Percentiles rank a stretch among this genome's conserved stretches.
Conservation (phyloP, 2,797 vertebrate genomes). For the Trachops cirrhosus region DNA sequence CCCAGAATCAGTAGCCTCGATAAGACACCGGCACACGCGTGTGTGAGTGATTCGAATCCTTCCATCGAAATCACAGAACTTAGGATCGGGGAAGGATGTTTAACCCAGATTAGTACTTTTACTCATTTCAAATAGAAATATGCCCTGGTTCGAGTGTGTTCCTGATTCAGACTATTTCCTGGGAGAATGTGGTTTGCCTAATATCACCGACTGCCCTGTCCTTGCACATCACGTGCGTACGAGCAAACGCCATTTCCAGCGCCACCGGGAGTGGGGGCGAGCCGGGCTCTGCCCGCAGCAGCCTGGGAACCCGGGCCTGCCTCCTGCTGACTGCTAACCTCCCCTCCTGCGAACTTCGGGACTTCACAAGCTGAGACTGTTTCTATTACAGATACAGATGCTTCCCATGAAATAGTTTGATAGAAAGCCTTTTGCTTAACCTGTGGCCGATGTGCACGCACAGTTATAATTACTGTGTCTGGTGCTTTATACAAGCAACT, state of each 20-base stretch:
- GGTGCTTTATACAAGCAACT: not conserved
- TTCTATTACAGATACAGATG: not conserved
- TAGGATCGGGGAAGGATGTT: not conserved
- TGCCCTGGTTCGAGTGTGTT: not conserved
- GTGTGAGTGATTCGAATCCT: not conserved
- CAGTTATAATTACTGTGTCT: not conserved
- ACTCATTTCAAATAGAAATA: not conserved
- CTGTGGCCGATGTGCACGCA: not conserved
- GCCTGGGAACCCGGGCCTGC: too few relatives aligned
- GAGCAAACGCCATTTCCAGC: fast-evolving
- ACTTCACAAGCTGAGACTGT: not conserved
- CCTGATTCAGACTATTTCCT: not conserved
- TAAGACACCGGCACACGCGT: not conserved
- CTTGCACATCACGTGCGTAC: not conserved
- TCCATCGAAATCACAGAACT: not conserved
- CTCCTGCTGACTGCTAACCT: not conserved
- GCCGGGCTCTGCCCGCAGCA: not conserved
- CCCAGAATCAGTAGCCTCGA: not conserved
- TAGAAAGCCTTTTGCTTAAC: not conserved
- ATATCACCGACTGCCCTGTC: not conserved
- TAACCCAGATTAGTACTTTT: not conserved
- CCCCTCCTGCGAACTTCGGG: not conserved
- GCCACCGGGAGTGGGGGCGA: too few relatives aligned
- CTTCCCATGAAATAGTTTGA: not conserved
- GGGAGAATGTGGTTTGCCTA: not conserved